Evolutionary conservation across 2,888 invertebrate species (phyloP).

Genomic region (Cartodere bifasciata): DNA sequence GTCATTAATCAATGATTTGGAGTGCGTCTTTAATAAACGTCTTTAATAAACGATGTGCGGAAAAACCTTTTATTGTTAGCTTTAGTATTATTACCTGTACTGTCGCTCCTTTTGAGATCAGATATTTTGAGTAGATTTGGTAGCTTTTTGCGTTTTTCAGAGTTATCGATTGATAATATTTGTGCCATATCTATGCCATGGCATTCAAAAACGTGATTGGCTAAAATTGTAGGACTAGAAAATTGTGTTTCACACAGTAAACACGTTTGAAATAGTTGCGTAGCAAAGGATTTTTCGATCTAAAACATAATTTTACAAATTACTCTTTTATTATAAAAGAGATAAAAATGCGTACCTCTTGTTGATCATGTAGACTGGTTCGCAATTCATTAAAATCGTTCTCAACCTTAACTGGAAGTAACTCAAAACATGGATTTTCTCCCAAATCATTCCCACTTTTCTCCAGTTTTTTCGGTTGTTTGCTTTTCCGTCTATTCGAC

Average conservation of each 20-base stretch:
- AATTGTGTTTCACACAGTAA: constrained; percentile 41
- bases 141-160: constrained; percentile 29
- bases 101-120: constrained; percentile 25
- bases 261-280: constrained; percentile 35
- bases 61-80: too few species aligned
- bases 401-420: too few species aligned
- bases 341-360: too few species aligned
- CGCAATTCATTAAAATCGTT: too few species aligned
- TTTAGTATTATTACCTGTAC: constrained; percentile 20
- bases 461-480: constrained; percentile 31
- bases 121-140: constrained; percentile 32
- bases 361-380: neutral
- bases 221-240: constrained; percentile 34
- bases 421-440: too few species aligned
- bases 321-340: too few species aligned
- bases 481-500: constrained; percentile 31
- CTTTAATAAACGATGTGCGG: constrained; percentile 2
- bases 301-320: too few species aligned
- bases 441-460: neutral
- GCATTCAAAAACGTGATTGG: constrained; percentile 38
- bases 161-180: constrained; percentile 15
- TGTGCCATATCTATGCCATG: constrained; percentile 39
- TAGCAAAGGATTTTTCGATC: too few species aligned
- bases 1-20: too few species aligned
- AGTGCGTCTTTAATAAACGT: too few species aligned